phyloP scores from a whole-genome alignment of 2,113 vertebrate genomes.

The Zosterops japonicus region DNA sequence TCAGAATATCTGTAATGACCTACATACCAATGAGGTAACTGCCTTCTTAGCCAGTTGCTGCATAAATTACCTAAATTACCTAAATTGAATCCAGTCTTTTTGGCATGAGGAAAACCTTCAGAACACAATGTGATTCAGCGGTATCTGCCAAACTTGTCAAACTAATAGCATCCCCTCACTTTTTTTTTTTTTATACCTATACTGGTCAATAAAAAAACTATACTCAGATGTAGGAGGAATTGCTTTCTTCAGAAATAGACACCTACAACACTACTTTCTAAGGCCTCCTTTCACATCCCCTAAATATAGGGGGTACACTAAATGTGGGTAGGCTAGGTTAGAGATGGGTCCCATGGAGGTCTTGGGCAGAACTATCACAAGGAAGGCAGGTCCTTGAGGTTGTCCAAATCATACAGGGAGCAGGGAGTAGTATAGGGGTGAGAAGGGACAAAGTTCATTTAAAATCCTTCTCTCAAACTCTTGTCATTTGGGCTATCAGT shows the following conservation, averaged over 20 bases:
- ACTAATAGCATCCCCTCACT: neutral
- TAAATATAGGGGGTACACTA: neutral
- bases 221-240: neutral
- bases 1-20: neutral
- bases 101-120: neutral
- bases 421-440: neutral
- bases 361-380: neutral
- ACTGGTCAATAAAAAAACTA: neutral
- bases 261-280: neutral
- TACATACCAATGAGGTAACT: neutral
- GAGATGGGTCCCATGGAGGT: neutral
- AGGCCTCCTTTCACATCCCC: neutral
- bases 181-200: neutral
- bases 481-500: neutral
- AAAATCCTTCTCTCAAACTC: neutral
- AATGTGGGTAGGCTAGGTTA: neutral
- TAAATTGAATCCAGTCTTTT: neutral
- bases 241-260: neutral
- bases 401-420: neutral
- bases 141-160: neutral
- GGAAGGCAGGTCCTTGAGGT: neutral
- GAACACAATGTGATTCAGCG: neutral
- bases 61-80: neutral
- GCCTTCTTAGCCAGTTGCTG: neutral
- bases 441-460: neutral